Evolutionary conservation across 1,140 invertebrate species (phyloP), one percentile per base, ranked within the genome.

Genomic region (Brachionus paranguensis): DNA sequence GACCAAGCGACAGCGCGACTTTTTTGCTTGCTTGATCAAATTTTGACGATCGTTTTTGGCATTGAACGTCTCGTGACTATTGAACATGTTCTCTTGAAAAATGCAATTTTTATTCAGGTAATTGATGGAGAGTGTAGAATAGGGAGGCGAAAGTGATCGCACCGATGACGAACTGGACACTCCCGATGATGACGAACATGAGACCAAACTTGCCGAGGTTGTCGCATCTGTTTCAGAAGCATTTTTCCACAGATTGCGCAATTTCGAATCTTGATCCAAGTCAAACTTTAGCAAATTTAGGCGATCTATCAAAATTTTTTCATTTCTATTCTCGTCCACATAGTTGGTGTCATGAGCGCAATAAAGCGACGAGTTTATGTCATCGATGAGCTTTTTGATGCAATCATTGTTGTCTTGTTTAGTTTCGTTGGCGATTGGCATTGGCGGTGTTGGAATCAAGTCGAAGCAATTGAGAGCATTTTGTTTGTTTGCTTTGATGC

Each of bases 21-120:
- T 76, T 47, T 50, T 47, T 27, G 37, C 7, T n/a, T 43, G 70
- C 8, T 76, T 76, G 11, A 76, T 20, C 24, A 70, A 37, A 70
- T 37, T 70, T 20, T 76, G 72, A 27, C 72, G 72, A 50, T 76
- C 72, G 72, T 50, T 50, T 37, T 27, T 60, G 17, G 8, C 53
- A 60, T 60, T 17, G 20, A 60, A 60, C 53, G 53, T 24, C 72
- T 47, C 20, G 24, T 43, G 20, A 33, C 65, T 17, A 17, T 43
- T 72, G 4, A 45, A 10, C 14, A 43, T 43, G 33, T 72, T 72
- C 68, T 72, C 68, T 72, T 72, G 33, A 24, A 37, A 76, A 27
- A 76, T 45, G 50, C 72, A 76, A 76, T 76, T 76, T 72, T 72
- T 72, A 20, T 72, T 72, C n/a, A 72, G 33, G 17, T 72, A 72